phyloP scores from a whole-genome alignment of 2,888 invertebrate genomes.

The Hirtodrosophila alboralis region DNA sequence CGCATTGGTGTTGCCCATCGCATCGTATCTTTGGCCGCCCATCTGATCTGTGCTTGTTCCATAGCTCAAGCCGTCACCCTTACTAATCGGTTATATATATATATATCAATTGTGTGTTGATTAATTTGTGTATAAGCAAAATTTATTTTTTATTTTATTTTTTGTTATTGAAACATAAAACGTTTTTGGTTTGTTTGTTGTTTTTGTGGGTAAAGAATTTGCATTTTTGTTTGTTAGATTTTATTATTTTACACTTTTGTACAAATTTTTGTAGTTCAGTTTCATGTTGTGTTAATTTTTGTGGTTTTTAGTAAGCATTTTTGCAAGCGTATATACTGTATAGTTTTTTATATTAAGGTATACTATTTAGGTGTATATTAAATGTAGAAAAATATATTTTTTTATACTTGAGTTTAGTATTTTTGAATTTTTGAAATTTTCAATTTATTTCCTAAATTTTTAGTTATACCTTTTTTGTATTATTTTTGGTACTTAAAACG shows the following conservation, averaged over 20 bases:
- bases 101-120: conserved; percentile 9
- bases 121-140: conserved; percentile 61
- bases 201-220: conserved; percentile 51
- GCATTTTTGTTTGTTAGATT: conserved; percentile 34
- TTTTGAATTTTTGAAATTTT: too few relatives aligned
- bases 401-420: too few relatives aligned
- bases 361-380: too few relatives aligned
- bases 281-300: conserved; percentile 9
- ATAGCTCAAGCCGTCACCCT: conserved; percentile 95
- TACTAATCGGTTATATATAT: conserved; percentile 85
- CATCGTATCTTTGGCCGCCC: conserved; percentile 87
- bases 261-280: conserved; percentile 6
- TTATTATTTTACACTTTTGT: conserved; percentile 41
- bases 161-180: conserved; percentile 45
- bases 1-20: conserved; percentile 91
- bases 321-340: too few relatives aligned
- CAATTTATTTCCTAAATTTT: too few relatives aligned
- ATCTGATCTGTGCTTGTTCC: conserved; percentile 86
- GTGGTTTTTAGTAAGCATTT: conserved; percentile 39
- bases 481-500: too few relatives aligned
- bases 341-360: too few relatives aligned
- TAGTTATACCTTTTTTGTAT: too few relatives aligned
- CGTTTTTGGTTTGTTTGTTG: conserved; percentile 26
- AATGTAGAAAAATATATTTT: too few relatives aligned
- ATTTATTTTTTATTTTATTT: conserved; percentile 52